Evolutionary conservation across 1,140 invertebrate species (phyloP).

Genomic region (Trichoplusia ni): DNA sequence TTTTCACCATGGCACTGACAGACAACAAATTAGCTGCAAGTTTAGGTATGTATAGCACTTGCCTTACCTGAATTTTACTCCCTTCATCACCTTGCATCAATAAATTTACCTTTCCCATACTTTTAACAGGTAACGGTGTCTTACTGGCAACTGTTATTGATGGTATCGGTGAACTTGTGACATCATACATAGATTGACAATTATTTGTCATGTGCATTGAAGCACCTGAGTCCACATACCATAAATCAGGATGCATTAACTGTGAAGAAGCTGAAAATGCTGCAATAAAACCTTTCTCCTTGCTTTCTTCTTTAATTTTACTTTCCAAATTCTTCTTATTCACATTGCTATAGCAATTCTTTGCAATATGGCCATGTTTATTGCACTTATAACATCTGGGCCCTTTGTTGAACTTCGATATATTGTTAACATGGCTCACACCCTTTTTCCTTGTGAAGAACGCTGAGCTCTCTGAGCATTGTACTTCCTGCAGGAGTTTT

Average conservation of each 20-base stretch:
- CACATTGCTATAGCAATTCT: slow-evolving; percentile 29
- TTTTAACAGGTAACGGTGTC: too few species aligned
- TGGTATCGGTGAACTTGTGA: too few species aligned
- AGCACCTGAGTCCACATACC: slow-evolving; percentile 53
- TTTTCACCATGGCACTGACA: slow-evolving; percentile 46
- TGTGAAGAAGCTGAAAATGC: slow-evolving; percentile 41
- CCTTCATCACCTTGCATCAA: too few species aligned
- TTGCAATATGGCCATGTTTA: slow-evolving; percentile 35
- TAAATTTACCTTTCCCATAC: too few species aligned
- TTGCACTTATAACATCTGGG: slow-evolving; percentile 42
- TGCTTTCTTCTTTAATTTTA: slow-evolving; percentile 14
- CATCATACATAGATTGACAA: too few species aligned
- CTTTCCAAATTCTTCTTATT: slow-evolving; percentile 32
- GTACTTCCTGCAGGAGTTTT: too few species aligned
- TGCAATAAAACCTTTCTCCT: too few species aligned
- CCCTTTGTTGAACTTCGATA: slow-evolving; percentile 20
- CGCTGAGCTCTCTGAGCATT: too few species aligned
- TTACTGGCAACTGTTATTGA: too few species aligned
- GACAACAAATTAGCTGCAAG: slow-evolving; percentile 46
- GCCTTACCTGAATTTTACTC: slow-evolving; percentile 46
- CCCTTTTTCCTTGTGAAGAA: slow-evolving; percentile 20
- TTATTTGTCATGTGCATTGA: slow-evolving; percentile 52
- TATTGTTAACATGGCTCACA: neutral
- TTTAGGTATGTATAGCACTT: slow-evolving; percentile 47
- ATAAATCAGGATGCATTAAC: slow-evolving; percentile 37